phyloP scores from a whole-genome alignment of 2,113 vertebrate genomes.

The Paedocypris sp. region DNA sequence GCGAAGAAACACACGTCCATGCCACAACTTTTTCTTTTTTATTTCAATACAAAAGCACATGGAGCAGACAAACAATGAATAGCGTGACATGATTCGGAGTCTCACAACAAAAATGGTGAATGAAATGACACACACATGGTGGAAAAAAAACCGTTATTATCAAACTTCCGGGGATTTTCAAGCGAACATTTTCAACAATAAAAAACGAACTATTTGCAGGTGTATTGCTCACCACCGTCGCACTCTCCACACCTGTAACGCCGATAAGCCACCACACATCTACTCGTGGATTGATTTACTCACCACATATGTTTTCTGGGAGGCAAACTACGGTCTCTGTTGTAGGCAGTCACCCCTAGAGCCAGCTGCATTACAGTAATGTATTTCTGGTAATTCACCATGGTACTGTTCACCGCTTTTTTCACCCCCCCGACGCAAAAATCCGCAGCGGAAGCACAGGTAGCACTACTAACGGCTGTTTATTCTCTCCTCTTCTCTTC shows the following conservation, averaged over 20 bases:
- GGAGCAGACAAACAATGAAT: conserved; percentile 1
- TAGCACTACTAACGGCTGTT: conserved; percentile 64
- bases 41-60: not conserved
- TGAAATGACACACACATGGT: conserved; percentile 3
- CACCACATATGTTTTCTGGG: conserved; percentile 93
- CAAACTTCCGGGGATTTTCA: not conserved
- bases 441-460: conserved; percentile 83
- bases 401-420: conserved; percentile 78
- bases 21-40: conserved; percentile 2
- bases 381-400: conserved; percentile 99
- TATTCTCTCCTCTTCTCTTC: conserved; percentile 40
- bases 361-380: conserved; percentile 98
- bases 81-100: not conserved
- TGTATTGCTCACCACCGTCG: not conserved
- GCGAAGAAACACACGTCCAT: conserved; percentile 13
- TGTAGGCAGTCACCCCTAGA: conserved; percentile 93
- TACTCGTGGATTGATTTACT: conserved; percentile 58
- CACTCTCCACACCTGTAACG: conserved; percentile 44
- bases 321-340: conserved; percentile 91
- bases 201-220: no score
- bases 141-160: not conserved
- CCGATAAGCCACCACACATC: conserved; percentile 39
- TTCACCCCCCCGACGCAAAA: conserved; percentile 29
- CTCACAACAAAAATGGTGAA: conserved; percentile 8
- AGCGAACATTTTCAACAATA: not conserved